Evolutionary conservation across 2,888 invertebrate species (phyloP), one percentile per base, ranked within the genome.

Genomic region (Sesamia inferens): DNA sequence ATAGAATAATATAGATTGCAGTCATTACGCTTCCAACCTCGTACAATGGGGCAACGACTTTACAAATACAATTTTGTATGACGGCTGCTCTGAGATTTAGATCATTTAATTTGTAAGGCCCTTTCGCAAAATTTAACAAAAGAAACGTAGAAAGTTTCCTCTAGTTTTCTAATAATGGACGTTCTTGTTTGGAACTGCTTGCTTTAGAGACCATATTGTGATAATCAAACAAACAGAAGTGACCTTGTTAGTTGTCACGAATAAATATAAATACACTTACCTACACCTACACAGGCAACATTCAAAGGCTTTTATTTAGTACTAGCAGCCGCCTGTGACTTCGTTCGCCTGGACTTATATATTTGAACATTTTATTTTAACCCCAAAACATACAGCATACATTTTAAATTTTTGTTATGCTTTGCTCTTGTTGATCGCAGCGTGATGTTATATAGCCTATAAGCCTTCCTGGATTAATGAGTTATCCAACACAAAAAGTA

Each of bases 41-140:
- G n/a, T 76, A 71, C 65, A 72, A 78, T 71, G 78, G 61, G 13
- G 81, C 80, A 72, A 76, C 72, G n/a, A 77, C 81, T 79, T 85
- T 80, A 82, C 63, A 75, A 74, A 84, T 71, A 54, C 48, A 59
- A 69, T 73, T 69, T 76, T 79, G 72, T 79, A 73, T 58, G 39
- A 31, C 54, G 22, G 63, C 55, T 11, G 39, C 61, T 42, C 24
- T 24, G 76, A 78, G 83, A 79, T 87, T 74, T 78, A 86, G 79
- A 87, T 87, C 84, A 87, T 89, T 89, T 84, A 85, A 89, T 90
- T 89, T 88, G 81, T 81, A 74, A 87, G 86, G 31, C 89, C 90
- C 90, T 91, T 90, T 79, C 76, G 74, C 58, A 64, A 85, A 73
- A 71, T 80, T 82, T 73, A 82, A 84, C 83, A 84, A 78, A 83